phyloP scores from a whole-genome alignment of 1,140 invertebrate genomes.

The Drosophila tsacasi region DNA sequence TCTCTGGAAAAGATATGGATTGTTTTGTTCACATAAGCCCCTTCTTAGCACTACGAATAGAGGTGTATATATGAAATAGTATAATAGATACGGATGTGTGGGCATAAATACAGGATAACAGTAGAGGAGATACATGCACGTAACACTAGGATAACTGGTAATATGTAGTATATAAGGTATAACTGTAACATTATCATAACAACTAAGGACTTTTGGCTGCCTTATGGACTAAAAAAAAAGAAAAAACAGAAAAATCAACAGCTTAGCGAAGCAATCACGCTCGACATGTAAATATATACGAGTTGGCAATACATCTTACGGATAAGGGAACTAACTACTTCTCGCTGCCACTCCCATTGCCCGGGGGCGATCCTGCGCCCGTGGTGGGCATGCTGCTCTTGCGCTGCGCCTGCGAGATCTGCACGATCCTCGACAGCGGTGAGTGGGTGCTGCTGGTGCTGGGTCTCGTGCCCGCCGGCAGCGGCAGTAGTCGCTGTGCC shows the following conservation, averaged over 20 bases:
- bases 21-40: constrained; percentile 51
- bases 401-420: constrained; percentile 81
- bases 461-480: constrained; percentile 45
- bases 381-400: constrained; percentile 79
- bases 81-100: constrained; percentile 8
- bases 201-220: constrained; percentile 47
- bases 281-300: constrained; percentile 28
- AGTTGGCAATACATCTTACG: constrained; percentile 30
- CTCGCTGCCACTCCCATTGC: background rate
- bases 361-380: background rate
- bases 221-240: constrained; percentile 18
- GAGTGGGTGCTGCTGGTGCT: constrained; percentile 83
- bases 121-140: constrained; percentile 21
- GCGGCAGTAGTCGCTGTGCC: constrained; percentile 61
- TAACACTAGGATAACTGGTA: constrained; percentile 44
- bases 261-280: background rate
- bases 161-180: background rate
- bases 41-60: constrained; percentile 39
- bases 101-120: constrained; percentile 53
- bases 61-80: constrained; percentile 14
- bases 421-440: constrained; percentile 79
- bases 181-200: constrained; percentile 28
- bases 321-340: constrained; percentile 15
- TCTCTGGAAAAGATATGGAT: constrained; percentile 3
- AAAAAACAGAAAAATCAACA: constrained; percentile 9